A percentile compares a stretch with the other conserved stretches of the same genome.
These are phyloP conservation scores for Callocephalon fimbriatum DNA, from an alignment of 2,113 vertebrate species.

Conservation along the genomic window DNA sequence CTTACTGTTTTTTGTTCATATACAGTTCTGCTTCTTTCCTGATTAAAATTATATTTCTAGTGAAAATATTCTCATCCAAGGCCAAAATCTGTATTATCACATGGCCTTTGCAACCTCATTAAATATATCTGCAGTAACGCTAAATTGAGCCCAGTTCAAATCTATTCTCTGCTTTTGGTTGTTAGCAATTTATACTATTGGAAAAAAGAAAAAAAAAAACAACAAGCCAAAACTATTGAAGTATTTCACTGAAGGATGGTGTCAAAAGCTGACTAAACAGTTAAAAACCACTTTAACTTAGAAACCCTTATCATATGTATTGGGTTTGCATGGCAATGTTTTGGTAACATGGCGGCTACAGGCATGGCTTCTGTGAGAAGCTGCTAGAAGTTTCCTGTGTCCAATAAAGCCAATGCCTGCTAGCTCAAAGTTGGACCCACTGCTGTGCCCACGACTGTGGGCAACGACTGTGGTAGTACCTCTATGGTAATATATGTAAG, in stretches of 20 bases:
- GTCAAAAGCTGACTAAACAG: neutral
- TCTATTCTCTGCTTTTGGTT: neutral
- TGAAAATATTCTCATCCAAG: neutral
- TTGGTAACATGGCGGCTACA: neutral
- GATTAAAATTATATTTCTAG: neutral
- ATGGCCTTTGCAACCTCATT: neutral
- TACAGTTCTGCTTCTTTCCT: neutral
- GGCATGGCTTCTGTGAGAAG: neutral
- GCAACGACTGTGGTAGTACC: too few species aligned
- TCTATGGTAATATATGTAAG: neutral
- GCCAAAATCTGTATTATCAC: neutral
- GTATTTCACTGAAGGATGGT: neutral
- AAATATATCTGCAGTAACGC: neutral
- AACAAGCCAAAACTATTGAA: neutral
- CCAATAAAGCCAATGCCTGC: neutral
- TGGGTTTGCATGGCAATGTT: neutral
- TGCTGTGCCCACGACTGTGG: neutral
- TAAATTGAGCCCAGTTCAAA: neutral
- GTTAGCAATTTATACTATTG: neutral
- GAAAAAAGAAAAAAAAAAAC: accelerated
- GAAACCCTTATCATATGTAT: neutral
- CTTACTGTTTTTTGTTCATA: neutral
- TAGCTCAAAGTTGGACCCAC: neutral
- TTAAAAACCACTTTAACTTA: neutral
- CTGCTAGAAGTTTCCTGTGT: neutral